Percentiles rank a stretch among this genome's conserved stretches.
Conservation (phyloP, 2,797 vertebrate species). For the Molossus alvarezi region DNA sequence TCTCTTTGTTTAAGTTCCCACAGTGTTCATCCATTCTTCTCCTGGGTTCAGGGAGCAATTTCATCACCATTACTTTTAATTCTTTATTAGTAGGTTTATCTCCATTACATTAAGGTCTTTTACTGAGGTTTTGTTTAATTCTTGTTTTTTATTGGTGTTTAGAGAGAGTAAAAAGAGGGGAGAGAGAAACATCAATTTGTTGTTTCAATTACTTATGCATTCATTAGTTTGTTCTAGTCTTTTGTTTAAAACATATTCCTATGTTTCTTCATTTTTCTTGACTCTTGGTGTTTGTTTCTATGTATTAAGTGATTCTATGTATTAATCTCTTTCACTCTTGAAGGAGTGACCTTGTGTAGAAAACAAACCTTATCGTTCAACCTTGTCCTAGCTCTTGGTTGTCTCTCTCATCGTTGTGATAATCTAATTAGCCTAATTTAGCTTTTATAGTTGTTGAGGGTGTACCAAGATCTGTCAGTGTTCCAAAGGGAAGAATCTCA, state of each 20-base stretch:
- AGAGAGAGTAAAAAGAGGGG: too few relatives aligned
- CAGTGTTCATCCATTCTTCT: too few relatives aligned
- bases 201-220: too few relatives aligned
- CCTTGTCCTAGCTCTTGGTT: not conserved
- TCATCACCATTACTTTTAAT: too few relatives aligned
- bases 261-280: not conserved
- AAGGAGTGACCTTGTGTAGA: not conserved
- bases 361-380: too few relatives aligned
- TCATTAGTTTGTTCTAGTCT: too few relatives aligned
- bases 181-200: too few relatives aligned
- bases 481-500: not conserved
- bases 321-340: not conserved
- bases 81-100: not conserved
- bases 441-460: not conserved
- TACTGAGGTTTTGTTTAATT: not conserved
- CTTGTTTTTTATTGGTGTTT: not conserved
- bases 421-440: not conserved
- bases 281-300: not conserved
- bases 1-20: too few relatives aligned
- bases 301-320: not conserved
- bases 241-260: not conserved
- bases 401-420: not conserved
- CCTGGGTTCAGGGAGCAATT: too few relatives aligned
- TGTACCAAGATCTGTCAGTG: not conserved
- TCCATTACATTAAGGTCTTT: not conserved